A percentile compares a stretch with the other conserved stretches of the same genome.
Conservation (phyloP, 2,113 vertebrate genomes). For the Amphiprion percula region DNA sequence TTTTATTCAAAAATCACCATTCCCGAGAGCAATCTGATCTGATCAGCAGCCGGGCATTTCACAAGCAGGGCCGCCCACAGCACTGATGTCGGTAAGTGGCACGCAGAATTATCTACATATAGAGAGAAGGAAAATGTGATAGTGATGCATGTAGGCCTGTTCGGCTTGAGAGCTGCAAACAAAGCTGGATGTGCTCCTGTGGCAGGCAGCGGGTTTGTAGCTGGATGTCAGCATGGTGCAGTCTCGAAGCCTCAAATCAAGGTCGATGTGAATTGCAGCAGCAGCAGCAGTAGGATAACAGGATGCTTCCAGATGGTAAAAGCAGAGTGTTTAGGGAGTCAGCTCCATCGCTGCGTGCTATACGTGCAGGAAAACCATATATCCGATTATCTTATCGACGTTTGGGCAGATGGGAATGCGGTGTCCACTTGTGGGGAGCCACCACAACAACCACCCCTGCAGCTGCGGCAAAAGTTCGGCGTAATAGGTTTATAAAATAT, state of each 20-base stretch:
- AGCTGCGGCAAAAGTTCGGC: constrained; percentile 79
- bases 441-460: constrained; percentile 76
- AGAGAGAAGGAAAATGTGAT: background rate
- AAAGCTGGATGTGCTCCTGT: constrained; percentile 58
- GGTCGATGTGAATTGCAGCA: constrained; percentile 75
- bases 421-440: constrained; percentile 55
- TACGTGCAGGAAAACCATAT: constrained; percentile 22
- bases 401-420: constrained; percentile 60
- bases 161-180: constrained; percentile 24
- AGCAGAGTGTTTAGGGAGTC: constrained; percentile 5
- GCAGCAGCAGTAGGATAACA: constrained; percentile 23
- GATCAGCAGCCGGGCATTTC: constrained; percentile 63
- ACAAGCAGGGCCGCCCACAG: constrained; percentile 39
- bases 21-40: constrained; percentile 65
- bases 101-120: background rate
- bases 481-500: constrained; percentile 54
- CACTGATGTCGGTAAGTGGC: constrained; percentile 75
- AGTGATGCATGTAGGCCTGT: constrained; percentile 38
- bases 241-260: constrained; percentile 75
- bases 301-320: constrained; percentile 34
- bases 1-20: constrained; percentile 78
- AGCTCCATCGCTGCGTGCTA: constrained; percentile 21
- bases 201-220: constrained; percentile 55
- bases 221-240: constrained; percentile 74
- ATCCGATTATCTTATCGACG: constrained; percentile 61